A percentile compares a stretch with the other conserved stretches of the same genome.
These are phyloP conservation scores for Leptopilina clavipes DNA, from an alignment of 1,140 invertebrate genomes.

Conservation along the genomic window DNA sequence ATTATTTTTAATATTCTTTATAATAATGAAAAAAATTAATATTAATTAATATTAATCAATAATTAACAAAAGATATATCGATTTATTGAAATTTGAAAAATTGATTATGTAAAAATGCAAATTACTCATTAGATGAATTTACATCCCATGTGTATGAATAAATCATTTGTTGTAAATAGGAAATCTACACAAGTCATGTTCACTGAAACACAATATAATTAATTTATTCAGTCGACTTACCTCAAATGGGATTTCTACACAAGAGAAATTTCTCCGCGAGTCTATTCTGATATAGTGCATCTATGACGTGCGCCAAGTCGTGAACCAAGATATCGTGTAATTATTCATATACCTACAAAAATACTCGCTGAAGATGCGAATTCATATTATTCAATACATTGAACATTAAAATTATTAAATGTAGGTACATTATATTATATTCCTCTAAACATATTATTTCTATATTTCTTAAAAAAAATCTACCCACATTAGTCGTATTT, in stretches of 20 bases:
- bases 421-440: no score
- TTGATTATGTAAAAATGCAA: neutral
- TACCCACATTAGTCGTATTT: no score
- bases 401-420: neutral
- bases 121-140: neutral
- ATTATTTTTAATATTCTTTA: no score
- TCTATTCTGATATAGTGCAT: neutral
- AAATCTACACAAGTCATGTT: constrained; percentile 8
- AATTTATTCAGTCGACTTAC: constrained; percentile 11
- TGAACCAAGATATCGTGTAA: neutral
- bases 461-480: no score
- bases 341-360: neutral
- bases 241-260: constrained; percentile 12
- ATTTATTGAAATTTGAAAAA: neutral
- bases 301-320: neutral
- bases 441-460: no score
- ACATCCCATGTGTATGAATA: neutral
- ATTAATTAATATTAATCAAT: no score
- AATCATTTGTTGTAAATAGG: constrained; percentile 17
- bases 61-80: neutral
- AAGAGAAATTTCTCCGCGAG: neutral
- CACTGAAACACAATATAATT: constrained; percentile 17
- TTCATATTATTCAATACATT: no score
- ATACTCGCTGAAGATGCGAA: neutral
- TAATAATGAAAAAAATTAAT: no score